These are phyloP conservation scores for Bellardia bayeri DNA, from an alignment of 2,888 invertebrate genomes.

Conservation along the genomic window DNA sequence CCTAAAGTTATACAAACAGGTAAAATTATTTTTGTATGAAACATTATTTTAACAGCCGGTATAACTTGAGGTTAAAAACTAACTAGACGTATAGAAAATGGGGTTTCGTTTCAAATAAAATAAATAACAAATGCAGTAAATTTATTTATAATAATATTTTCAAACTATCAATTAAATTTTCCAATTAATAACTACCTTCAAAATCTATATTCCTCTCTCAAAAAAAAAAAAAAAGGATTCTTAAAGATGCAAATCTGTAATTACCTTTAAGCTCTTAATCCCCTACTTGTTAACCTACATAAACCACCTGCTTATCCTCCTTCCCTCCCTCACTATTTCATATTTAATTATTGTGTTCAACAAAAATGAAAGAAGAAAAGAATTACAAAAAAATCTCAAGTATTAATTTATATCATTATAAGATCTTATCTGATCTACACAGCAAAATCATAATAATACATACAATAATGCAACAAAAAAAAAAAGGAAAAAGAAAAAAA, in stretches of 20 bases:
- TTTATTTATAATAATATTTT: no score
- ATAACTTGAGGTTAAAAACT: no score
- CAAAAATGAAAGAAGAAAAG: conserved; percentile 5
- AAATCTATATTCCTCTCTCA: not conserved
- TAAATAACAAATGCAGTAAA: no score
- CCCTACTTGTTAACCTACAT: not conserved
- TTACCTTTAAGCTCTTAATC: conserved; percentile 30
- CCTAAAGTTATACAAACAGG: no score
- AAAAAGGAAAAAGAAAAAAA: conserved; percentile 12
- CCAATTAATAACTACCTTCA: not conserved
- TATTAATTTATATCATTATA: conserved; percentile 70
- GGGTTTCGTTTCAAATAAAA: no score
- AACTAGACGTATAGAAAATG: no score
- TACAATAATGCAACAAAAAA: conserved; percentile 3
- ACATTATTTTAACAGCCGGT: no score
- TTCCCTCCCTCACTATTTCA: conserved; percentile 2
- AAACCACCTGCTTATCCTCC: conserved; percentile 2
- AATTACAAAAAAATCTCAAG: conserved; percentile 36
- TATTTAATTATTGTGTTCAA: conserved; percentile 44
- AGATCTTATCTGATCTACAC: conserved; percentile 73
- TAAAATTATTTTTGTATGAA: no score
- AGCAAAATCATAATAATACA: conserved; percentile 40
- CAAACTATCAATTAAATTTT: no score
- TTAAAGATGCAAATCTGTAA: conserved; percentile 34
- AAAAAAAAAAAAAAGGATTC: not conserved